Evolutionary conservation across 1,140 invertebrate genomes (phyloP), one percentile per base, ranked within the genome.

Genomic region (Formica exsecta): DNA sequence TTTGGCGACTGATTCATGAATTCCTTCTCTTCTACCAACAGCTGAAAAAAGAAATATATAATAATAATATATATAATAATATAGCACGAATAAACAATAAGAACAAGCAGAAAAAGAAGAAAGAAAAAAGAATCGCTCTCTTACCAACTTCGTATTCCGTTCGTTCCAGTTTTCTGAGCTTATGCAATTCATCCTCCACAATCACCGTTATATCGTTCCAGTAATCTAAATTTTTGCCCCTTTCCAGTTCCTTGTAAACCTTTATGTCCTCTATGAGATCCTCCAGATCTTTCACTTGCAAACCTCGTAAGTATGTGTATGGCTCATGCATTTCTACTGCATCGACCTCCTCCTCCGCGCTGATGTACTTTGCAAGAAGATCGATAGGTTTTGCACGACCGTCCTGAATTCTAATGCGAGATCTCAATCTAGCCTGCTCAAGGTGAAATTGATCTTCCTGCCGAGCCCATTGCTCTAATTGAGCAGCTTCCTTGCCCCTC

Each of bases 301-400:
- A 95, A 2, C 99, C 99, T 93, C 99, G 98, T 0, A 99, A 95
- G 94, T 99, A 99, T 0, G 98, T 98, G 92, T 99, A 99, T 0
- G 99, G 99, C 94, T 99, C 99, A 92, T 99, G 98, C 98, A 99
- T 99, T 95, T 99, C 99, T 36, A 99, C 97, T 3, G 98, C 98
- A 94, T 98, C 98, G 48, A 98, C 97, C 91, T 98, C 97, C 91
- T 98, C 98, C 93, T 99, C 98, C 0, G 98, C 97, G 93, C 97
- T 98, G 38, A 99, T 98, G 92, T 99, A 99, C 95, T 99, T 98
- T 0, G 99, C 99, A 61, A 99, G 95, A 71, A 99, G 96, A 96
- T 99, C 99, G 91, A 99, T 99, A 0, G 99, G 99, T 94, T 99
- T 99, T 0, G 99, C 99, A 93, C 98, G 95, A 9, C 98, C 98